Conservation (phyloP, 2,113 vertebrate species). For the human region DNA sequence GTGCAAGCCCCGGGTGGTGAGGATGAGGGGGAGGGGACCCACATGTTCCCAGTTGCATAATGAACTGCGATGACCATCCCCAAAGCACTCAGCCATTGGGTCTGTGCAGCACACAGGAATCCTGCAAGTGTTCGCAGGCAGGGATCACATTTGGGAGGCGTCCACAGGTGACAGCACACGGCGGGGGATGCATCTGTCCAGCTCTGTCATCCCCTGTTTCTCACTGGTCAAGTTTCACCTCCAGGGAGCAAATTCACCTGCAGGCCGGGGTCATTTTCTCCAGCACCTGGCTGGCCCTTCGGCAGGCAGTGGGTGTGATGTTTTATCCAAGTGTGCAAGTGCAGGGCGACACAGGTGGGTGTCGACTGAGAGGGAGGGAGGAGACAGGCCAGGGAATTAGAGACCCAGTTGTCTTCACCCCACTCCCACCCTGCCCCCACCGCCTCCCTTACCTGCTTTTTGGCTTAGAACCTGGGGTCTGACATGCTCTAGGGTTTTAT, state of each 20-base stretch:
- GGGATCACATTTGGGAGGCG: neutral
- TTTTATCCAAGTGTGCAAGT: rapidly evolving
- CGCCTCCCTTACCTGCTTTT: no score
- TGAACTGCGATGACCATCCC: neutral
- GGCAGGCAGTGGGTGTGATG: no score
- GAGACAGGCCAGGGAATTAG: no score
- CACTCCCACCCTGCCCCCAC: no score
- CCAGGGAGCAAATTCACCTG: neutral
- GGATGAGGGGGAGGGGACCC: no score
- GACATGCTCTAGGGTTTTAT: no score
- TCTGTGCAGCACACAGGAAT: neutral
- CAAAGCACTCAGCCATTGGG: neutral
- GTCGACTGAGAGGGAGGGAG: neutral
- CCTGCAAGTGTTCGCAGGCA: neutral
- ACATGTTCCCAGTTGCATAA: no score
- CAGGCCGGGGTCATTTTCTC: neutral
- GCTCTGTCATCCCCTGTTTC: neutral
- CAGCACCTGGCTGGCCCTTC: neutral
- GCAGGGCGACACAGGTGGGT: neutral
- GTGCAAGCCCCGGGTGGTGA: no score
- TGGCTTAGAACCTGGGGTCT: no score
- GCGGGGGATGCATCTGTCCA: rapidly evolving
- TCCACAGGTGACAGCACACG: neutral
- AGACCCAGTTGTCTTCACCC: no score
- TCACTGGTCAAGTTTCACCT: neutral